Evolutionary conservation across 2,113 vertebrate genomes (phyloP).

Genomic region (Loxodonta africana): DNA sequence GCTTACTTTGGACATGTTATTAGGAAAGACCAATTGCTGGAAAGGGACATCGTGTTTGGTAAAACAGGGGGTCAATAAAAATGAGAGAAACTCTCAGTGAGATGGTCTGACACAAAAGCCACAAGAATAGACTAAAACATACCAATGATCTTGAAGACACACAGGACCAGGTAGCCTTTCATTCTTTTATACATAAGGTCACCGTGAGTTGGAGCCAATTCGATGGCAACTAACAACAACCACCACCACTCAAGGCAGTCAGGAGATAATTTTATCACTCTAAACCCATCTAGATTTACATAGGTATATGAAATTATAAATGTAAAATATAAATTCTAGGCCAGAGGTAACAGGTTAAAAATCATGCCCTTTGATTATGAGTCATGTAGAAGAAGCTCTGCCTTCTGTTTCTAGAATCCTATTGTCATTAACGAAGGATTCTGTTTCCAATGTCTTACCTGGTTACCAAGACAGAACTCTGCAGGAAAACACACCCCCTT

Average conservation of each 20-base stretch:
- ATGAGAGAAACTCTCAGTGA: neutral
- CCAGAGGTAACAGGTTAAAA: neutral
- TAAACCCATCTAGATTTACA: neutral
- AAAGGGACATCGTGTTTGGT: neutral
- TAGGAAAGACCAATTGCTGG: neutral
- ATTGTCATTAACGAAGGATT: constrained; percentile 63
- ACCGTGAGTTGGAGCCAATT: neutral
- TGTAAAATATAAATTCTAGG: neutral
- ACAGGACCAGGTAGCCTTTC: too few species aligned
- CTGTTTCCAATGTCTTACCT: constrained; percentile 66
- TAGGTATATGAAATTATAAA: neutral
- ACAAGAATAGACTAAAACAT: neutral
- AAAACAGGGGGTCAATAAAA: neutral
- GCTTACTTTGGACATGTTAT: neutral
- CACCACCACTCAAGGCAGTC: neutral
- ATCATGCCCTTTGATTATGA: neutral
- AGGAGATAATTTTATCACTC: neutral
- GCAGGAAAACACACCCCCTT: neutral
- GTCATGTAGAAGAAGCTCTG: constrained; percentile 40
- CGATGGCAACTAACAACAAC: neutral
- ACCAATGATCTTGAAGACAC: neutral
- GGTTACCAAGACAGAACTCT: constrained; percentile 58
- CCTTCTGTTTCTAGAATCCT: constrained; percentile 79
- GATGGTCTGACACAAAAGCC: neutral
- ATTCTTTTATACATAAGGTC: too few species aligned